Percentiles rank a stretch among this genome's conserved stretches.
Evolutionary conservation across 1,140 invertebrate genomes (phyloP).

Genomic region (Saccostrea glomerata): DNA sequence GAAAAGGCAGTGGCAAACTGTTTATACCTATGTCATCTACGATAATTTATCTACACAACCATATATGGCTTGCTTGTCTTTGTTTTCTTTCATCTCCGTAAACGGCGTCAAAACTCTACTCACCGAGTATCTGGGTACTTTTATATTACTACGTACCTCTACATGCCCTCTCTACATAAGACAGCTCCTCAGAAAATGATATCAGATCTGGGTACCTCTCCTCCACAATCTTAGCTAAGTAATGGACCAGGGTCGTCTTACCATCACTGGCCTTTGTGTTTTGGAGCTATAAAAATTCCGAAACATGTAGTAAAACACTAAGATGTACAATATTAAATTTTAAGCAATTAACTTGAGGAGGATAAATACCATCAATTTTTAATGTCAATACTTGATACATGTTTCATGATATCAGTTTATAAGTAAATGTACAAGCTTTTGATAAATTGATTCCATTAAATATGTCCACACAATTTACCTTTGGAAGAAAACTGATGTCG

Average conservation of each 20-base stretch:
- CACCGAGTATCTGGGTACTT: constrained; percentile 88
- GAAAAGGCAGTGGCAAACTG: too few relatives aligned
- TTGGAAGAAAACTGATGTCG: constrained; percentile 96
- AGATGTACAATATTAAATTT: too few relatives aligned
- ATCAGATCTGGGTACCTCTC: constrained; percentile 91
- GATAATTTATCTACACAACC: too few relatives aligned
- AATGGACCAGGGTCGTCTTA: constrained; percentile 95
- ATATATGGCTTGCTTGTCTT: too few relatives aligned
- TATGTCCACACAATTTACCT: constrained; percentile 82
- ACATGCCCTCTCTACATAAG: constrained; percentile 85
- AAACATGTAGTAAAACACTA: too few relatives aligned
- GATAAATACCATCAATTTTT: too few relatives aligned
- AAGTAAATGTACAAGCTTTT: background rate
- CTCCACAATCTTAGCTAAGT: constrained; percentile 92
- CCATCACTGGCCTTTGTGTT: constrained; percentile 97
- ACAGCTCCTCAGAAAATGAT: constrained; percentile 91
- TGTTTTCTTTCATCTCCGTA: too few relatives aligned
- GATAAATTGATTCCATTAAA: too few relatives aligned
- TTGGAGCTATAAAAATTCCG: constrained; percentile 84
- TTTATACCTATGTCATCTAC: too few relatives aligned
- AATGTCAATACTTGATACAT: background rate
- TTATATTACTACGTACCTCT: constrained; percentile 70
- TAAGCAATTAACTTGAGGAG: too few relatives aligned
- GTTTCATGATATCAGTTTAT: background rate
- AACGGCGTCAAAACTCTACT: too few relatives aligned